phyloP scores from a whole-genome alignment of 2,888 invertebrate species.

The Pollenia amentaria region DNA sequence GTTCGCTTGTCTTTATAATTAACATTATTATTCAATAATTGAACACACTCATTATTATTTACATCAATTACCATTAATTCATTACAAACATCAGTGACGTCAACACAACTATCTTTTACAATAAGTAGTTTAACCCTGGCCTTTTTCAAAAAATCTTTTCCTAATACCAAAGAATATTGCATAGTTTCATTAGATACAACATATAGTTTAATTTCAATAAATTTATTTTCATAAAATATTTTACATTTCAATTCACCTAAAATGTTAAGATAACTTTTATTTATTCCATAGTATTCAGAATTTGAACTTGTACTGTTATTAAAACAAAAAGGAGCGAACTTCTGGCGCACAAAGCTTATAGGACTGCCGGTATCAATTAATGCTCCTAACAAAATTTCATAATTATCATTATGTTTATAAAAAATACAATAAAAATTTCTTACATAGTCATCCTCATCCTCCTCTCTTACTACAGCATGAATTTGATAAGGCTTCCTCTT shows the following conservation, averaged over 20 bases:
- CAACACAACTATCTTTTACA: not conserved
- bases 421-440: slow-evolving; percentile 68
- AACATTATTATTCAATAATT: slow-evolving; percentile 32
- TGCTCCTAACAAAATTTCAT: slow-evolving; percentile 61
- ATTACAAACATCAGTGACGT: slow-evolving; percentile 7
- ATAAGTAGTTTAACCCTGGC: not conserved
- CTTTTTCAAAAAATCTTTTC: slow-evolving; percentile 60
- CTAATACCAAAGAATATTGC: slow-evolving; percentile 61
- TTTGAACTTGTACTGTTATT: not conserved
- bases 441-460: slow-evolving; percentile 65
- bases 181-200: slow-evolving; percentile 69
- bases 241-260: slow-evolving; percentile 55
- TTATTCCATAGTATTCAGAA: slow-evolving; percentile 55
- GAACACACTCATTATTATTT: slow-evolving; percentile 18
- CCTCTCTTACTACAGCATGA: slow-evolving; percentile 44
- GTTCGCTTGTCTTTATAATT: slow-evolving; percentile 1
- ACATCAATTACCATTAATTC: slow-evolving; percentile 52
- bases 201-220: slow-evolving; percentile 58
- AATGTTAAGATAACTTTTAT: slow-evolving; percentile 48
- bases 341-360: slow-evolving; percentile 53
- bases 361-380: slow-evolving; percentile 72
- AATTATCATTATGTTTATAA: slow-evolving; percentile 59
- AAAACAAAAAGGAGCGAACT: slow-evolving; percentile 60
- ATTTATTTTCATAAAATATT: slow-evolving; percentile 49
- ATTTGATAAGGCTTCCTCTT: slow-evolving; percentile 42